Evolutionary conservation across 2,888 invertebrate genomes (phyloP), one percentile per base, ranked within the genome.

Genomic region (Eremobia ochroleuca): DNA sequence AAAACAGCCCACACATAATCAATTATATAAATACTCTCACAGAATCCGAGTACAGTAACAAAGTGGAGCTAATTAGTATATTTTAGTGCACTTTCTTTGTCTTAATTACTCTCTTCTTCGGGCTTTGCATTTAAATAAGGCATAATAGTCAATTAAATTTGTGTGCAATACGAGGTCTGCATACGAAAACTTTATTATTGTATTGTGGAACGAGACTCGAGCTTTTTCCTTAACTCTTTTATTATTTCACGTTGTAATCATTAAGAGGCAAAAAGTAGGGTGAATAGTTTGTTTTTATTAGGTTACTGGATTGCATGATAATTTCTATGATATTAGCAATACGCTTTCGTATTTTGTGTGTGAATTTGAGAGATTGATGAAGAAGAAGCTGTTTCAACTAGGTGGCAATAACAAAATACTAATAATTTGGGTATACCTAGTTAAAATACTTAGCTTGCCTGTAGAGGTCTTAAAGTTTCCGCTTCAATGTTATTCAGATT

Each of bases 101-200:
- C 92, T 93, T 95, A 95, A 95, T 95, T 94, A 93, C 93, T 88
- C 88, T 90, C 88, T 91, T 88, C 89, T 90, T 85, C 92, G 90
- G 88, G 93, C 92, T 95, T 95, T 96, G 96, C 96, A 96, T 96
- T 96, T 96, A 95, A 96, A 96, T 96, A 93, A 94, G 89, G 91
- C 89, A 90, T 93, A 94, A 95, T 94, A 90, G 89, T 89, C 92
- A 92, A 93, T 94, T 92, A 92, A 94, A 95, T 95, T 96, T 94
- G 94, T 94, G 92, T 91, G 90, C 89, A 85, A 80, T 80, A 90
- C 90, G 90, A 74, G 76, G 40, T 79, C 62, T 73, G 90, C 88
- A 90, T 89, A 85, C 85, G 55, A 81, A 82, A 79, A 55, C 64
- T 76, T 79, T 69, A 69, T 73, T 79, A 82, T 87, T 80, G 72